Evolutionary conservation across 2,797 vertebrate genomes (phyloP).

Genomic region (Chelon auratus): DNA sequence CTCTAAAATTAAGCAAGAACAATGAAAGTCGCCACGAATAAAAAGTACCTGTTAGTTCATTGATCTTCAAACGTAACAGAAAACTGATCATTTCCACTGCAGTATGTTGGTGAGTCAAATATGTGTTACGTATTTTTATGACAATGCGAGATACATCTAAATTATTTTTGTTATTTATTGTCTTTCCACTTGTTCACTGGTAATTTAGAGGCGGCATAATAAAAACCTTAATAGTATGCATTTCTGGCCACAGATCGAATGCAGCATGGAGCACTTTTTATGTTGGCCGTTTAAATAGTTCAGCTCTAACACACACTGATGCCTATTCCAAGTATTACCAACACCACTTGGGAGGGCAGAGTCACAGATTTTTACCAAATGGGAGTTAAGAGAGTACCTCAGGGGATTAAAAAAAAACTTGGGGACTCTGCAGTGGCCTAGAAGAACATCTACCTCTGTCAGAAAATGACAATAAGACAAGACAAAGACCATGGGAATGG

Average conservation of each 20-base stretch:
- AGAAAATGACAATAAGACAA: conserved; percentile 65
- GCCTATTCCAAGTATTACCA: conserved; percentile 42
- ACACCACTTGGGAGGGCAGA: conserved; percentile 36
- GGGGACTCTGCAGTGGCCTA: conserved; percentile 45
- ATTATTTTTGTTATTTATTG: neutral
- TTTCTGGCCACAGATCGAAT: neutral
- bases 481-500: conserved; percentile 58
- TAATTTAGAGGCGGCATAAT: neutral
- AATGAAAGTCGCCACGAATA: neutral
- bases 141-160: neutral
- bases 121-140: neutral
- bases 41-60: neutral
- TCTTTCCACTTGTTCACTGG: neutral
- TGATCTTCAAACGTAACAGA: neutral
- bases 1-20: neutral
- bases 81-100: neutral
- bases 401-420: conserved; percentile 21
- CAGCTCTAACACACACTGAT: conserved; percentile 18
- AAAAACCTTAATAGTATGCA: neutral
- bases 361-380: conserved; percentile 54
- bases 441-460: conserved; percentile 60
- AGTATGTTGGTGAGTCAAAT: neutral
- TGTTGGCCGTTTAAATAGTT: conserved; percentile 39
- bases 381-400: conserved; percentile 46
- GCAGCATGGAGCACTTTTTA: conserved; percentile 1